phyloP scores from a whole-genome alignment of 1,140 invertebrate species.

The Gonatopus flavifemur region DNA sequence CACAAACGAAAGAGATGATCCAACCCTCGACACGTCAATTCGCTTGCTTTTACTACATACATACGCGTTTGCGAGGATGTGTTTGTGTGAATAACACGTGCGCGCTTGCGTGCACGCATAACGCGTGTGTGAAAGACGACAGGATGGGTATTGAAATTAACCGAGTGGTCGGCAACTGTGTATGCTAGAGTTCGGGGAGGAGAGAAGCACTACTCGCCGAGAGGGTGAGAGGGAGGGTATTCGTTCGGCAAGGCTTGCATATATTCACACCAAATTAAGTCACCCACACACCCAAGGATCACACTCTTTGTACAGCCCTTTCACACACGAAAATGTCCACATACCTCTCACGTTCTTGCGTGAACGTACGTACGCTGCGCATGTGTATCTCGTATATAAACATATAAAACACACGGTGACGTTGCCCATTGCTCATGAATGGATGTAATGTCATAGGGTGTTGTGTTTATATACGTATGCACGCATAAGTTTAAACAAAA shows the following conservation, averaged over 20 bases:
- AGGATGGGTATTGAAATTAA: constrained; percentile 33
- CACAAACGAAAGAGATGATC: too few species aligned
- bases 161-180: constrained; percentile 4
- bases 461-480: too few species aligned
- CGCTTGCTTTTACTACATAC: too few species aligned
- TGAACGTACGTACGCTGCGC: background rate
- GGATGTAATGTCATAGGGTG: too few species aligned
- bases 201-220: constrained; percentile 1
- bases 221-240: background rate
- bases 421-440: too few species aligned
- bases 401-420: background rate
- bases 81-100: too few species aligned
- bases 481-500: too few species aligned
- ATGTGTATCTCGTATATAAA: background rate
- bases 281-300: constrained; percentile 6
- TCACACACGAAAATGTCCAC: background rate
- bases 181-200: constrained; percentile 1
- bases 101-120: too few species aligned
- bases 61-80: too few species aligned
- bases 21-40: too few species aligned
- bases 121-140: too few species aligned
- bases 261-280: constrained; percentile 21
- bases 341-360: background rate
- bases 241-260: constrained; percentile 10
- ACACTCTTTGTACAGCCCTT: constrained; percentile 3